Percentiles rank a stretch among this genome's conserved stretches.
phyloP scores from a whole-genome alignment of 2,888 invertebrate genomes.

The Callyntrura guangdongensis region DNA sequence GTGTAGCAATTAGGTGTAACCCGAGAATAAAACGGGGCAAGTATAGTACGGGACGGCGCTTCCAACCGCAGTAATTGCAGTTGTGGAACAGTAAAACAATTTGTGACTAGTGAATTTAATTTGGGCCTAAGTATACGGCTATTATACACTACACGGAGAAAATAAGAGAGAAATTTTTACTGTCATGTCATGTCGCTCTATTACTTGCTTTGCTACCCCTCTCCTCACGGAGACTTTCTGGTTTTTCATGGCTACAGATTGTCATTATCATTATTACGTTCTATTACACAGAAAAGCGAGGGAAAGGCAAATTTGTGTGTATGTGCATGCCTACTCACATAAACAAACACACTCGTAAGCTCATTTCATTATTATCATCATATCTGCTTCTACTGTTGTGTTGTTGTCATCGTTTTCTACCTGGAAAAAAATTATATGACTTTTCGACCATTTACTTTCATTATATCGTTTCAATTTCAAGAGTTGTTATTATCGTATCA shows the following conservation, averaged over 20 bases:
- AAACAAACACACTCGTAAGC: too few species aligned
- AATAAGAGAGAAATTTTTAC: too few species aligned
- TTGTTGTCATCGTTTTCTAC: background rate
- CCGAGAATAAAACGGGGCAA: too few species aligned
- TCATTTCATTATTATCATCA: conserved; percentile 18
- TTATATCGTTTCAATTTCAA: conserved; percentile 33
- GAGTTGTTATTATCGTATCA: background rate
- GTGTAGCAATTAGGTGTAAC: too few species aligned
- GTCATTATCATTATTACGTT: background rate
- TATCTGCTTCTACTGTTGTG: too few species aligned
- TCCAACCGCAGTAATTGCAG: background rate
- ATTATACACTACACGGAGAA: too few species aligned
- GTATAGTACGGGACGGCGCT: too few species aligned
- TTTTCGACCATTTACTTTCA: background rate
- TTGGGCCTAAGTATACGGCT: background rate
- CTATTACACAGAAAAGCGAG: background rate
- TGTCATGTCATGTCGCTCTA: background rate
- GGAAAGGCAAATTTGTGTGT: background rate
- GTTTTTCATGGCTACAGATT: background rate
- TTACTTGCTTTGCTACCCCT: too few species aligned
- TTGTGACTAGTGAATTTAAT: conserved; percentile 5
- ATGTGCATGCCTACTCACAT: too few species aligned
- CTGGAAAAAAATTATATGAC: conserved; percentile 17
- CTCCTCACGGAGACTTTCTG: too few species aligned
- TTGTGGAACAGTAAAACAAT: conserved; percentile 29